Percentiles rank a stretch among this genome's conserved stretches.
These are phyloP conservation scores for Bradypodion ventrale DNA, from an alignment of 2,797 vertebrate species.

Conservation along the genomic window DNA sequence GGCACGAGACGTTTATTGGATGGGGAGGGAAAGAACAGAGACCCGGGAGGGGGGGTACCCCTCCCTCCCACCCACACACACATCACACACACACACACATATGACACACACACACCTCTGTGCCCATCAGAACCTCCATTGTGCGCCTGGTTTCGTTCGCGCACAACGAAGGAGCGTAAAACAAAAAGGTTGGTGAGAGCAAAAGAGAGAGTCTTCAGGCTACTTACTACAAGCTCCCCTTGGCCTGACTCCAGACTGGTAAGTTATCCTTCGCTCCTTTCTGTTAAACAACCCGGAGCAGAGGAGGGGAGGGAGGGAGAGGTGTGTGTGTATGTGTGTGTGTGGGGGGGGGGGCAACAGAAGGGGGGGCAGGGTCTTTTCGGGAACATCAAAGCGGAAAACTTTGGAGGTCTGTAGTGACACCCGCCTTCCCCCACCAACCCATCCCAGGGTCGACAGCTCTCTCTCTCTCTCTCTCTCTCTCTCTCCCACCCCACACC, in stretches of 20 bases:
- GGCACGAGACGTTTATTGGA: too few species aligned
- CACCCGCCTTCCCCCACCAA: constrained; percentile 2
- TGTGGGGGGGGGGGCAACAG: too few species aligned
- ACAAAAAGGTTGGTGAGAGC: background rate
- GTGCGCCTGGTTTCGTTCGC: background rate
- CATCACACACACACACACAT: too few species aligned
- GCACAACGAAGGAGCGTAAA: constrained; percentile 35
- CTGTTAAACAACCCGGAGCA: background rate
- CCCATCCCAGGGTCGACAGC: background rate
- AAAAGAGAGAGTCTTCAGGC: constrained; percentile 43
- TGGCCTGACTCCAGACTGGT: constrained; percentile 63
- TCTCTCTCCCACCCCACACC: background rate
- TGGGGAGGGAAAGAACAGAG: background rate
- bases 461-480: background rate
- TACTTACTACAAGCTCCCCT: constrained; percentile 57
- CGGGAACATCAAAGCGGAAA: constrained; percentile 54
- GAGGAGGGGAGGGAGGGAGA: background rate
- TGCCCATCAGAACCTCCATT: background rate
- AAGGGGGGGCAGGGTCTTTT: constrained; percentile 13
- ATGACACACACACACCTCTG: too few species aligned
- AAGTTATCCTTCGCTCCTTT: constrained; percentile 43
- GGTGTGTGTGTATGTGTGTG: rapidly evolving
- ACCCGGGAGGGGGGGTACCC: too few species aligned
- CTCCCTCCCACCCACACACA: too few species aligned
- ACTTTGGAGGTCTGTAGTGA: background rate